phyloP scores from a whole-genome alignment of 37 sponge, comb jelly and placozoan species.

The Aphrocallistes beatrix region DNA sequence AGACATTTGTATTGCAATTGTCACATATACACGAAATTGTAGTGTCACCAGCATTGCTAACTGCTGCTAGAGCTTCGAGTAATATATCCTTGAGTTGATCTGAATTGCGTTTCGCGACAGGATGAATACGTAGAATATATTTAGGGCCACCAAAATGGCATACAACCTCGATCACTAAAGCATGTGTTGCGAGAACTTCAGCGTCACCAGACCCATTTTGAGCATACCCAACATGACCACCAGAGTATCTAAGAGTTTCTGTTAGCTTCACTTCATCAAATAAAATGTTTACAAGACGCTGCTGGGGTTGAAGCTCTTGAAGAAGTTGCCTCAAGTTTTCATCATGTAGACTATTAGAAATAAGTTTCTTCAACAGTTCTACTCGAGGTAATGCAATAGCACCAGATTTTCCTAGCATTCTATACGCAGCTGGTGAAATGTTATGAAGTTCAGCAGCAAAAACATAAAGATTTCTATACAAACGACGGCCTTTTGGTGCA shows the following conservation, averaged over 20 bases:
- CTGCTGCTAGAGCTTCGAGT: background rate
- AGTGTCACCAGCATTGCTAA: background rate
- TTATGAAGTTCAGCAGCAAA: constrained; percentile 12
- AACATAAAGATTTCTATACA: constrained; percentile 8
- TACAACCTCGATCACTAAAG: no score
- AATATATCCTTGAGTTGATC: background rate
- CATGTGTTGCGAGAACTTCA: no score
- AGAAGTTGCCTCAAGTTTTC: no score
- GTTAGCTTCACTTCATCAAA: no score
- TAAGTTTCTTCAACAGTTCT: background rate
- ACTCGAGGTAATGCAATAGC: background rate
- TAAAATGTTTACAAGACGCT: no score
- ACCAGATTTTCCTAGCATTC: constrained; percentile 18
- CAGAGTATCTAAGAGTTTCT: no score
- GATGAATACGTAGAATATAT: background rate
- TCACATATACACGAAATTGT: no score
- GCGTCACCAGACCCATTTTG: no score
- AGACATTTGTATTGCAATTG: no score
- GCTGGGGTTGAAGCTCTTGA: no score
- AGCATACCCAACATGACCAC: no score
- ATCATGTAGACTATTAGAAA: background rate
- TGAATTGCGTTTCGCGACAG: no score
- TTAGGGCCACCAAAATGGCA: background rate
- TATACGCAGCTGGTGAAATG: constrained; percentile 14
- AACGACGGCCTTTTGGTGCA: constrained; percentile 13